Evolutionary conservation across 2,113 vertebrate genomes (phyloP), one percentile per base, ranked within the genome.

Genomic region (Calidris pygmaea): DNA sequence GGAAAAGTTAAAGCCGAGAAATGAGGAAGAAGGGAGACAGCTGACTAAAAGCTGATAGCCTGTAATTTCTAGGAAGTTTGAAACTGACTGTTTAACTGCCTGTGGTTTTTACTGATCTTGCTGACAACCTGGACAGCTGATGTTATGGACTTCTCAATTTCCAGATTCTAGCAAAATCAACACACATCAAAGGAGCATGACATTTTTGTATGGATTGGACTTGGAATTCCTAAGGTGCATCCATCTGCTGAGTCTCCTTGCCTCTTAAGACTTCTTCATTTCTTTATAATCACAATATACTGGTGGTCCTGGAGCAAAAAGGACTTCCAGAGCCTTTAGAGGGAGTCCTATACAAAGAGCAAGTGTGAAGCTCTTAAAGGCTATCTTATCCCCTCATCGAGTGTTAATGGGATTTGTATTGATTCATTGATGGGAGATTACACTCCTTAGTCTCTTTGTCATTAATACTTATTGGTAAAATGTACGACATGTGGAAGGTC

Each of bases 381-480:
- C 68, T 92, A 73, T 96, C 95, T 96, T 83, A 85, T 94, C 84
- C 93, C 72, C 41, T 85, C 63, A 95, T 93, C n/a, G 71, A 95
- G 87, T 83, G 85, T 85, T 96, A 97, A 94, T 83, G 66, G 93
- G 89, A 95, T 96, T 89, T 85, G 21, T 91, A 96, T 96, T 95
- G 96, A 95, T 95, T 96, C 89, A 96, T 95, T 95, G 96, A 93
- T 85, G 89, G 92, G 53, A 94, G 91, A 95, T 95, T 95, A 94
- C 74, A 91, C 53, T 95, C 47, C 71, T 96, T 95, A 94, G 89
- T 95, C 84, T 82, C 81, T 95, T 90, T 97, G 96, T 91, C 96
- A 91, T 86, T 92, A 86, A 86, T 81, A 96, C 87, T 84, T 90
- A 79, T 75, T 89, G 70, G 75, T 52, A 80, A 90, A 95, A 95